Evolutionary conservation across 2,113 vertebrate species (phyloP), one percentile per base, ranked within the genome.

Genomic region (Coptodon rendalli): DNA sequence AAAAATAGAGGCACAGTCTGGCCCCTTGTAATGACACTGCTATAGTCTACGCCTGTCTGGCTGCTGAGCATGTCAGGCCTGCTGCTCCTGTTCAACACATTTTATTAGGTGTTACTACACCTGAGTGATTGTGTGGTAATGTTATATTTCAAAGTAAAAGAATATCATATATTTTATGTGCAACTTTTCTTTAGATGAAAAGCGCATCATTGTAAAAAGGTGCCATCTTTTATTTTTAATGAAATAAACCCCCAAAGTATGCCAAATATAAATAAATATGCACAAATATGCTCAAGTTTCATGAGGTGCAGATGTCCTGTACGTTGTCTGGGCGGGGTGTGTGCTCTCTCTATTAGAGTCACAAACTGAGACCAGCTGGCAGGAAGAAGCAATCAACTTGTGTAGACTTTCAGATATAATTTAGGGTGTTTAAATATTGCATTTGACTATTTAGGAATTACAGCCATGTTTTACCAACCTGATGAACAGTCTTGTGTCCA

Each of bases 1-100:
- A 94, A 90, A 92, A 93, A 94, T 94, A 95, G 91, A 86, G 8
- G n/a, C 66, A 29, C 54, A 5, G 89, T 85, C 91, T 90, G 92
- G 91, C 84, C 82, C 81, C 78, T 83, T 84, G 91, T 92, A 94
- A 89, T 85, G 91, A 79, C 86, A 36, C 66, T 45, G 80, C 63
- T 90, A 11, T 50, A 1, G 48, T 89, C 86, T 13, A 38, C 45
- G 29, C 22, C 85, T 45, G 91, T 66, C 61, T 71, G 89, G 53
- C 59, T 31, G 81, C 54, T 61, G 52, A 82, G 86, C 31, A 11
- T 79, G 80, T 59, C 52, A 10, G 73, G 59, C 29, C 86, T 27
- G 78, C 45, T 71, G 34, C 63, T 48, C 45, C 50, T 40, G 31
- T 2, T 73, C 66, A 86, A 53, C 34, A 22, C 9, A 6, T 79